A percentile compares a stretch with the other conserved stretches of the same genome.
These are phyloP conservation scores for Phlogophora meticulosa DNA, from an alignment of 2,888 invertebrate genomes.

Conservation along the genomic window DNA sequence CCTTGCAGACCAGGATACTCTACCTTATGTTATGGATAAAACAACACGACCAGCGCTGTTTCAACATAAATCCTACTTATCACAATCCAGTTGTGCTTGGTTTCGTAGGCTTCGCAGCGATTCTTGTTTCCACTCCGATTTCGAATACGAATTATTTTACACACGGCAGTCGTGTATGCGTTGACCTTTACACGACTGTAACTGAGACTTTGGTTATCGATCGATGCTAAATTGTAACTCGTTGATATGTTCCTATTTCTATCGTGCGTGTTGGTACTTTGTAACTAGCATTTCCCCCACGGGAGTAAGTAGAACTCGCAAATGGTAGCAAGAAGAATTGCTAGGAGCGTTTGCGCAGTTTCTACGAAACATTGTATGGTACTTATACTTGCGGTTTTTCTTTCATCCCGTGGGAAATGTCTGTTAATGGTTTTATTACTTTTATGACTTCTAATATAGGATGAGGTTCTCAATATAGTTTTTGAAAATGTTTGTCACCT, in stretches of 20 bases:
- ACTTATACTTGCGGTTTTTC: conserved; percentile 32
- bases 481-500: background rate
- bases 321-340: conserved; percentile 49
- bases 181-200: conserved; percentile 79
- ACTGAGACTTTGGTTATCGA: conserved; percentile 70
- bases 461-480: background rate
- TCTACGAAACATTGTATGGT: conserved; percentile 48
- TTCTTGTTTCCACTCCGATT: conserved; percentile 64
- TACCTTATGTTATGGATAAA: conserved; percentile 76
- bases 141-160: conserved; percentile 79
- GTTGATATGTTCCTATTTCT: conserved; percentile 41
- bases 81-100: conserved; percentile 75
- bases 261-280: conserved; percentile 42
- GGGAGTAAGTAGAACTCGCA: conserved; percentile 50
- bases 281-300: conserved; percentile 39
- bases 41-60: conserved; percentile 69
- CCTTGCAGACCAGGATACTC: conserved; percentile 67
- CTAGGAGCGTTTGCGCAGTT: conserved; percentile 46
- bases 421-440: conserved; percentile 14
- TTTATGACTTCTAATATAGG: too few relatives aligned
- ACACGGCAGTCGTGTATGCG: conserved; percentile 77
- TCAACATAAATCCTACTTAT: conserved; percentile 76
- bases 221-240: conserved; percentile 70
- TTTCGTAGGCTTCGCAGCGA: conserved; percentile 56
- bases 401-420: conserved; percentile 53